phyloP scores from a whole-genome alignment of 2,888 invertebrate species.

The Catocala sponsa region DNA sequence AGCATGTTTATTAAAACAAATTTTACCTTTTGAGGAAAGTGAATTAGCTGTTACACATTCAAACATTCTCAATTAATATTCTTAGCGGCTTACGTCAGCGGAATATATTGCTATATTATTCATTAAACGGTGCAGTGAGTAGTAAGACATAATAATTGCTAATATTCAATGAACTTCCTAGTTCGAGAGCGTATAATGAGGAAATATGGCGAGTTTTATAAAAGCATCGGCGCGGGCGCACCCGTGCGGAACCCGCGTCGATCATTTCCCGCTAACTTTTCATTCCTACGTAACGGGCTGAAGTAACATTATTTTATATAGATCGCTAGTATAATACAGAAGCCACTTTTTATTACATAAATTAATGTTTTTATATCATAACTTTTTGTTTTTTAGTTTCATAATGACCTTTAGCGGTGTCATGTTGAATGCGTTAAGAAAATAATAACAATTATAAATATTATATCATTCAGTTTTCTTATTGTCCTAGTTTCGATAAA shows the following conservation, averaged over 20 bases:
- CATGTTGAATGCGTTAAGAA: background rate
- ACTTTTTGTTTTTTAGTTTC: slow-evolving; percentile 12
- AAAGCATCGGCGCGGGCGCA: slow-evolving; percentile 47
- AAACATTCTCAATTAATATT: background rate
- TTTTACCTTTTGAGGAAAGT: slow-evolving; percentile 2
- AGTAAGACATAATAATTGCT: slow-evolving; percentile 20
- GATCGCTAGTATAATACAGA: slow-evolving; percentile 3
- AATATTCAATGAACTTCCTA: slow-evolving; percentile 53
- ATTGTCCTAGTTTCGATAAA: no score
- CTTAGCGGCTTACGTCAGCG: slow-evolving; percentile 9
- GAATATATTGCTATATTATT: slow-evolving; percentile 1
- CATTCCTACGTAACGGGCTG: slow-evolving; percentile 42
- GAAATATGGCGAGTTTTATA: slow-evolving; percentile 59
- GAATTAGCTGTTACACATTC: no score
- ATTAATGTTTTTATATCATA: slow-evolving; percentile 4
- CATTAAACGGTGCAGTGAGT: slow-evolving; percentile 2
- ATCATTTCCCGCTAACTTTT: slow-evolving; percentile 49
- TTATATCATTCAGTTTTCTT: background rate
- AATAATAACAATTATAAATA: background rate
- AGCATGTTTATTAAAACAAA: slow-evolving; percentile 17
- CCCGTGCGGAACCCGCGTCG: slow-evolving; percentile 57
- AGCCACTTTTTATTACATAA: background rate
- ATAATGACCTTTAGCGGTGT: slow-evolving; percentile 8
- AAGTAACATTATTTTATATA: slow-evolving; percentile 22
- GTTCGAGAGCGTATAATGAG: slow-evolving; percentile 60